Base-by-base conservation (phyloP, 2,888 invertebrate genomes). In the Mantis religiosa region DNA sequence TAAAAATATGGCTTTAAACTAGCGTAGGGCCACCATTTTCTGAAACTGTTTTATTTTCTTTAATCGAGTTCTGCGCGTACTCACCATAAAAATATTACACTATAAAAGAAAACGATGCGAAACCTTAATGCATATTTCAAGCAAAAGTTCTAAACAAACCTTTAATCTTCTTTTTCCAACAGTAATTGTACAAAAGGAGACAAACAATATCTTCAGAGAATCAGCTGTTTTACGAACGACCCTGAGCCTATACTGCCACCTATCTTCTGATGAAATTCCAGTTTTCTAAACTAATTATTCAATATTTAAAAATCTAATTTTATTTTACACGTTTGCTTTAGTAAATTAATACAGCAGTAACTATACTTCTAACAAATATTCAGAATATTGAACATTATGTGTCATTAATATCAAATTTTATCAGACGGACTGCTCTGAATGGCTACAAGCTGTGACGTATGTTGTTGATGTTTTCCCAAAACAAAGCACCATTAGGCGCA, bases 401-500 rank as follows among this genome's bases (percentile, higher is more conserved):
- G 54, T 71, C 54, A 71, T 20, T 71, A 71, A 4, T 30, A 3
- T 20, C 54, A 15, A 71, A 71, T 71, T 20, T 71, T 71, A 71
- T 71, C 54, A 71, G 54, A 25, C 54, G 54, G 54, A 3, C 20
- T 4, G 54, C 54, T 71, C 20, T 71, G 54, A 71, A 71, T 71
- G 54, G 54, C 54, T 71, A 71, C 20, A 71, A 25, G 27, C 82
- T 41, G 85, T 90, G 90, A 90, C 90, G 89, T 89, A 81, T 84
- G 28, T 83, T 91, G 90, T 91, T 91, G 90, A 90, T 89, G 87
- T 90, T 89, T 89, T 82, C 90, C 87, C 90, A 90, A 90, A 90
- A 91, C 90, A 91, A 91, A 91, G 90, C 90, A 88, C 89, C 87
- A 89, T 71, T 71, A 71, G 84, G 86, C 85, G 82, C 34, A 28